These are phyloP conservation scores for Platyura marginata DNA, from an alignment of 1,140 invertebrate genomes.

Conservation along the genomic window DNA sequence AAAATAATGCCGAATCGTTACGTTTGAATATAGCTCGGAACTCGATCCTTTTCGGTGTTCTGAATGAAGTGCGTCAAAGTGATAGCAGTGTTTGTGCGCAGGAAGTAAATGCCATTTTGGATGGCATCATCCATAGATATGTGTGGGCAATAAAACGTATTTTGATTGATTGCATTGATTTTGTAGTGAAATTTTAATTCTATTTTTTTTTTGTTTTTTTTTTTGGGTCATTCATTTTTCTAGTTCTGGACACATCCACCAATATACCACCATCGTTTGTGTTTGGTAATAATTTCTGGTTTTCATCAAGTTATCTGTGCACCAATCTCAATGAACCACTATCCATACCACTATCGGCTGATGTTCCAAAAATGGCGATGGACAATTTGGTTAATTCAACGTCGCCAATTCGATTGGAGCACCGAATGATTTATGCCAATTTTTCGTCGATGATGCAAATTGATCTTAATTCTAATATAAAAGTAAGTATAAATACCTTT, in stretches of 20 bases:
- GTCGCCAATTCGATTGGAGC: neutral
- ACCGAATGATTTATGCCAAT: neutral
- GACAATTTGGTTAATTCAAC: neutral
- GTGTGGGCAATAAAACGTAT: neutral
- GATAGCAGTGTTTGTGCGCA: neutral
- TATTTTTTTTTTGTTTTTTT: neutral
- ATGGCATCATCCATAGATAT: neutral
- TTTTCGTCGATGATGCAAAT: neutral
- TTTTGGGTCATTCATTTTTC: neutral
- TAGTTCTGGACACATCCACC: neutral
- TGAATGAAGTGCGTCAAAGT: neutral
- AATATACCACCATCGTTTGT: neutral
- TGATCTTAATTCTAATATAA: neutral
- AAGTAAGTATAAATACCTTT: neutral
- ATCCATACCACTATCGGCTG: neutral
- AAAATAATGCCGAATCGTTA: neutral
- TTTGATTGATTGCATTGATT: neutral
- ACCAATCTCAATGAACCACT: neutral
- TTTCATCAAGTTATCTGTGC: neutral
- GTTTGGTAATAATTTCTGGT: neutral
- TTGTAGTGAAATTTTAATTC: neutral
- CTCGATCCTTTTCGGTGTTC: neutral
- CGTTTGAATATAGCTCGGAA: neutral
- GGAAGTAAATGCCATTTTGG: neutral
- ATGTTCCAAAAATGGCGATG: neutral